These are phyloP conservation scores for Umimayanthus kanabou DNA, from an alignment of 92 coral and sea anemone genomes.

Conservation along the genomic window DNA sequence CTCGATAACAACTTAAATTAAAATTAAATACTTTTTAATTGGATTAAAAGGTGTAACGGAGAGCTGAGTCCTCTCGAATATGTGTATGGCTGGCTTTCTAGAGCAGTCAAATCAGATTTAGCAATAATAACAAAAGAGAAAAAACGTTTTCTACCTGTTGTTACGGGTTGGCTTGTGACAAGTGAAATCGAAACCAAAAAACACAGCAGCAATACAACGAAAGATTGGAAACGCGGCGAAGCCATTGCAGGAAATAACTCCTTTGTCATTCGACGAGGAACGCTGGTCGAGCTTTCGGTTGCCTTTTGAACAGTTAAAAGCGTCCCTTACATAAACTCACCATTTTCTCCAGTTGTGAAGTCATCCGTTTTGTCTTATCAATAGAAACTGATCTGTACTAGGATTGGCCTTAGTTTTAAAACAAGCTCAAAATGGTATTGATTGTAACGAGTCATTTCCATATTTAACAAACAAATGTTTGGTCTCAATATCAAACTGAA, in stretches of 20 bases:
- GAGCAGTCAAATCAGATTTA: not conserved
- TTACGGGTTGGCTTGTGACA: constrained; percentile 37
- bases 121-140: not conserved
- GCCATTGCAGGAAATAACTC: not conserved
- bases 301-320: not conserved
- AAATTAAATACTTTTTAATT: too few relatives aligned
- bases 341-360: constrained; percentile 32
- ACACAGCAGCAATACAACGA: not conserved
- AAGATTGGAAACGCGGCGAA: not conserved
- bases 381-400: constrained; percentile 34
- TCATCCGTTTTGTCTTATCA: constrained; percentile 28
- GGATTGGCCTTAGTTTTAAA: constrained; percentile 30
- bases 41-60: too few relatives aligned
- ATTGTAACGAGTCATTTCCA: constrained; percentile 29
- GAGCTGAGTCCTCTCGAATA: not conserved
- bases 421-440: constrained; percentile 28
- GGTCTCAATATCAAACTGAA: not conserved
- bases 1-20: too few relatives aligned
- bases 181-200: not conserved
- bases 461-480: constrained; percentile 2
- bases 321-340: not conserved
- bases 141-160: constrained; percentile 19
- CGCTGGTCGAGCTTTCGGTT: not conserved
- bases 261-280: not conserved
- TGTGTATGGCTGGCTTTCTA: not conserved